Percentiles rank a stretch among this genome's conserved stretches.
These are phyloP conservation scores for Geotria australis DNA, from an alignment of 2,797 vertebrate species.

Conservation along the genomic window DNA sequence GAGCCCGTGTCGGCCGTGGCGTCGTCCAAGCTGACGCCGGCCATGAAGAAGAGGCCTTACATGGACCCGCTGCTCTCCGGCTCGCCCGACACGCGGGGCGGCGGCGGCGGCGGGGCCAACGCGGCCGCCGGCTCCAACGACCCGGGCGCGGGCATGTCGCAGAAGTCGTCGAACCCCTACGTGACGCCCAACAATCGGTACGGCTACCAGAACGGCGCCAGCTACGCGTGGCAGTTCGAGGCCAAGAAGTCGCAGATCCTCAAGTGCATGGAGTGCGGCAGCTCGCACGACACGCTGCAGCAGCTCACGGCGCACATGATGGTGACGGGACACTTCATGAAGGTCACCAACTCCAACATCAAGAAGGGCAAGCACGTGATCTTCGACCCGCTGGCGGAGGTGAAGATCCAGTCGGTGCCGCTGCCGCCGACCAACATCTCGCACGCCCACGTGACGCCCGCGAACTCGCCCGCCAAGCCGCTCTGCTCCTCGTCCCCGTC, in stretches of 20 bases:
- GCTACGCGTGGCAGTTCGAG: constrained; percentile 98
- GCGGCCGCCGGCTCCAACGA: constrained; percentile 7
- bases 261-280: constrained; percentile 97
- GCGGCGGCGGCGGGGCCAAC: not conserved
- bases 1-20: constrained; percentile 71
- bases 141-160: constrained; percentile 22
- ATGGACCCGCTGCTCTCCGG: constrained; percentile 58
- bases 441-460: constrained; percentile 29
- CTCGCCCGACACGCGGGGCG: constrained; percentile 41
- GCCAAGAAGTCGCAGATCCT: constrained; percentile 92
- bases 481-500: not conserved
- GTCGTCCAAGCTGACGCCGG: constrained; percentile 69
- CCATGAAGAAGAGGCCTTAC: constrained; percentile 70
- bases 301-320: constrained; percentile 98
- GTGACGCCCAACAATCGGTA: constrained; percentile 94
- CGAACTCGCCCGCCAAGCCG: constrained; percentile 25
- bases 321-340: constrained; percentile 91
- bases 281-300: constrained; percentile 86
- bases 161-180: constrained; percentile 60
- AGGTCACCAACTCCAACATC: constrained; percentile 84
- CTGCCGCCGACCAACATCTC: constrained; percentile 59
- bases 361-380: constrained; percentile 93
- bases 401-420: constrained; percentile 88
- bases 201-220: constrained; percentile 94
- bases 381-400: constrained; percentile 58